Evolutionary conservation across 2,797 vertebrate species (phyloP), one percentile per base, ranked within the genome.

Genomic region (Neostethus bicornis): DNA sequence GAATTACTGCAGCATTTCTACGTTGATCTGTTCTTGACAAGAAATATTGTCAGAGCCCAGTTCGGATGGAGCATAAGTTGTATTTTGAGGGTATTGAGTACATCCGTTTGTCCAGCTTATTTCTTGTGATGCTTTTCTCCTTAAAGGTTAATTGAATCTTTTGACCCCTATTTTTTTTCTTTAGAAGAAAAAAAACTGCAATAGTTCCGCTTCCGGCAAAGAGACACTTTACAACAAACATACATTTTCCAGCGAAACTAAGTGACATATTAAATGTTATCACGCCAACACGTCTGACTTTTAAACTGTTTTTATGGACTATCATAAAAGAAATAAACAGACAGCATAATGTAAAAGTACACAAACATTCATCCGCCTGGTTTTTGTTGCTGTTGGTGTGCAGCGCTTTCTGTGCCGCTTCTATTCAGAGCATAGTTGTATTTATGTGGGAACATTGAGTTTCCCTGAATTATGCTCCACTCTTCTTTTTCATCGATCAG

Each of bases 81-180:
- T 59, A 31, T 62, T 31, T 19, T 49, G 38, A 35, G 13, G 47
- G 23, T 28, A 31, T 45, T 66, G 42, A 39, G 42, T 59, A 52
- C 53, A 75, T 63, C 65, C 34, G 51, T 32, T 45, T 34, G 46
- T 75, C 61, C 44, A 51, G 20, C 46, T 76, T 38, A 51, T 79
- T 69, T 55, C 50, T 49, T 77, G 46, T 79, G 66, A 67, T 47
- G 51, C 62, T 63, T 81, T 79, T 86, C 70, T 77, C 85, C 63
- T 53, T 49, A 42, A 75, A 87, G 88, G 85, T 92, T 91, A 90
- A 91, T 91, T 86, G 78, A 91, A 87, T 90, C 72, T 73, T 66
- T 84, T 89, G 85, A 90, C 83, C 89, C 72, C 16, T 66, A 16
- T 57, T 73, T 72, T 75, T 51, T 61, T 67, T 58, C 47, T 50